Evolutionary conservation across 2,113 vertebrate genomes (phyloP).

Genomic region (Dendropsophus ebraccatus): DNA sequence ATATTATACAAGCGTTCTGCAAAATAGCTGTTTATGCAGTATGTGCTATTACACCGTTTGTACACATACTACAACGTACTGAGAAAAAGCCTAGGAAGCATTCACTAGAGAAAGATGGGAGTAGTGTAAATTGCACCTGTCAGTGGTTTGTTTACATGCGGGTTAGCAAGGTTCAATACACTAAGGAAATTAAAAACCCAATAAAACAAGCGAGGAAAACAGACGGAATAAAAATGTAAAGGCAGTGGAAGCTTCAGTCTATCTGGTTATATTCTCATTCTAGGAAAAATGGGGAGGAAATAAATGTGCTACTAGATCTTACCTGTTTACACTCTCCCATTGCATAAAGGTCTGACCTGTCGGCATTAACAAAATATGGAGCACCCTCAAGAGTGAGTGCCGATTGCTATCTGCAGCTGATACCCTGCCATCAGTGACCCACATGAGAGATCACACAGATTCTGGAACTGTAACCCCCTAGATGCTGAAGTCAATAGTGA

Average conservation of each 20-base stretch:
- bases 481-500: too few relatives aligned
- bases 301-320: too few relatives aligned
- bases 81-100: neutral
- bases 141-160: neutral
- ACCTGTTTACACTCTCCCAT: too few relatives aligned
- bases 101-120: neutral
- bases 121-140: neutral
- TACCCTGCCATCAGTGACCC: too few relatives aligned
- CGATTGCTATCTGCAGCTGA: too few relatives aligned
- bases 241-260: neutral
- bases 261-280: neutral
- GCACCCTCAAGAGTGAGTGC: too few relatives aligned
- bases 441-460: too few relatives aligned
- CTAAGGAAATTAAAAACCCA: neutral
- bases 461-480: too few relatives aligned
- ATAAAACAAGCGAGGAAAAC: neutral
- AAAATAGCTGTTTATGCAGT: neutral
- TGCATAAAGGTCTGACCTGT: too few relatives aligned
- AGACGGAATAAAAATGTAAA: neutral
- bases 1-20: neutral
- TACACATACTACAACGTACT: neutral
- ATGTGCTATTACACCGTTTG: neutral
- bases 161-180: constrained; percentile 5
- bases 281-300: neutral
- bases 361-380: too few relatives aligned